Conservation (phyloP, 2,888 invertebrate genomes). For the Spatulosminthurus flaviceps region DNA sequence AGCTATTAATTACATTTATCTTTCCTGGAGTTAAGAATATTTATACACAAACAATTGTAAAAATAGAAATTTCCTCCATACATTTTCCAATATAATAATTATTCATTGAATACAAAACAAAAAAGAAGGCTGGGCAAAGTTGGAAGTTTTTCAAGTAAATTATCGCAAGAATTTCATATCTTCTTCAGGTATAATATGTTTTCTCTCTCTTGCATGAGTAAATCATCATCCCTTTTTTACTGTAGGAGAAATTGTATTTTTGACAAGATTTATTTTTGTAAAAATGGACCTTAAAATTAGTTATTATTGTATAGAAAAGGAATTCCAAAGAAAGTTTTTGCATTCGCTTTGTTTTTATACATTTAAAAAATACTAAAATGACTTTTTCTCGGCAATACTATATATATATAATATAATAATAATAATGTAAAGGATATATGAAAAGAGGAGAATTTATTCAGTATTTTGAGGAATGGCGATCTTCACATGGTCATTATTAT, state of each 20-base stretch:
- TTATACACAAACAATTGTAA: no score
- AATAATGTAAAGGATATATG: no score
- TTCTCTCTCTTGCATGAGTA: neutral
- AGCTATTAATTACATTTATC: no score
- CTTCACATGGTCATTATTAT: constrained; percentile 47
- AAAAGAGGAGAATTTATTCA: neutral
- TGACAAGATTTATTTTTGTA: neutral
- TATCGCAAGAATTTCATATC: no score
- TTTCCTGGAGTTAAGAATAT: no score
- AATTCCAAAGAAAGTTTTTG: constrained; percentile 1
- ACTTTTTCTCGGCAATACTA: neutral
- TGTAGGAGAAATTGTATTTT: neutral
- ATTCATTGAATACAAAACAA: no score
- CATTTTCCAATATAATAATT: no score
- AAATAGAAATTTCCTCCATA: no score
- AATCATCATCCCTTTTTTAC: neutral
- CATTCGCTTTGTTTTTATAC: neutral
- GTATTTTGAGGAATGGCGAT: constrained; percentile 40
- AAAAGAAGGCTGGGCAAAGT: no score
- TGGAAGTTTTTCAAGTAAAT: no score
- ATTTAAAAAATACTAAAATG: constrained; percentile 5
- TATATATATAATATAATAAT: no score
- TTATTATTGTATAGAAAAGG: neutral
- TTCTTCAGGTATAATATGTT: no score
- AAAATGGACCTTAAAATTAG: neutral